Conservation (phyloP, 2,113 vertebrate genomes). For the Acrocephalus kingi region DNA sequence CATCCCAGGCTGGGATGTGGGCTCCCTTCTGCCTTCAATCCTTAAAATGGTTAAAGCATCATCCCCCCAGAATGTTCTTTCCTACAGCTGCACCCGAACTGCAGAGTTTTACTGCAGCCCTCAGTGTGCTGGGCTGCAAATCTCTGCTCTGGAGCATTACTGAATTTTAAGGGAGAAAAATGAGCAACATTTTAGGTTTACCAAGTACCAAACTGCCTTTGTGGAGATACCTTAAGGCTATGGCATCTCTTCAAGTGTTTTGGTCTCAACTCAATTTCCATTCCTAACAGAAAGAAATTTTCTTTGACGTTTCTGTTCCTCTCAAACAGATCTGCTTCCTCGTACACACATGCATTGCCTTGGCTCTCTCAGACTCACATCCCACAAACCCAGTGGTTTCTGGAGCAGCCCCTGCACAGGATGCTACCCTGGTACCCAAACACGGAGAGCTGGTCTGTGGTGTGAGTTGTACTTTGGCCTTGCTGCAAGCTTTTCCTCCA, state of each 20-base stretch:
- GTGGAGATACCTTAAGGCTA: rapidly evolving
- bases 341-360: background rate
- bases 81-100: background rate
- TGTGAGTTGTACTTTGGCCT: background rate
- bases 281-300: background rate
- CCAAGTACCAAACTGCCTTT: background rate
- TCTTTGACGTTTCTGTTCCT: background rate
- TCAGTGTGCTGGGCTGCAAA: rapidly evolving
- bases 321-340: rapidly evolving
- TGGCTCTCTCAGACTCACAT: background rate
- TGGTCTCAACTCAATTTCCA: background rate
- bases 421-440: background rate
- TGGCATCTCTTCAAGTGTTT: rapidly evolving
- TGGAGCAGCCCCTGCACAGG: rapidly evolving
- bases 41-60: background rate
- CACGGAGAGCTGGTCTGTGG: rapidly evolving
- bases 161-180: background rate
- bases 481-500: background rate
- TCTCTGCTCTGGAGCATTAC: background rate
- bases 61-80: background rate
- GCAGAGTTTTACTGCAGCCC: background rate
- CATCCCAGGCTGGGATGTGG: background rate
- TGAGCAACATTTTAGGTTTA: rapidly evolving
- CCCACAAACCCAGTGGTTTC: background rate
- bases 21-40: background rate